Evolutionary conservation across 1,140 invertebrate species (phyloP), one percentile per base, ranked within the genome.

Genomic region (Watersipora subatra): DNA sequence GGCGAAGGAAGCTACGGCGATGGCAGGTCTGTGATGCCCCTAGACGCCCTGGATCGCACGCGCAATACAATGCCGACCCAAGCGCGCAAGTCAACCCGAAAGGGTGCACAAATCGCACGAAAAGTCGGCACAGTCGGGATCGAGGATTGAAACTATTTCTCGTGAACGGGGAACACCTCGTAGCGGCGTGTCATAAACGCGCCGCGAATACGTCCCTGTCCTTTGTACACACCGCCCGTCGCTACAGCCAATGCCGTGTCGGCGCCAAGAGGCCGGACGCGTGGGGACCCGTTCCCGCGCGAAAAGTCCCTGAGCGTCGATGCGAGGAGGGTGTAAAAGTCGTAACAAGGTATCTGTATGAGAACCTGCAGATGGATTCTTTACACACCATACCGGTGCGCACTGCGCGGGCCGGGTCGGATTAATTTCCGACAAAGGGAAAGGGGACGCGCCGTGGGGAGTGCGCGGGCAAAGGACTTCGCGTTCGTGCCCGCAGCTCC

Each of bases 211-310:
- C 84, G 88, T 89, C 87, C 86, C 86, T 88, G 86, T 86, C 86
- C 86, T 87, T 88, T 89, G 87, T 89, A 88, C 87, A 89, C 87
- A 89, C 87, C 87, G 87, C 87, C 87, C 87, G 87, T 90, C 87
- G 87, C 87, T 89, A 88, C 86, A 88, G 88, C 87, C 87, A 87
- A 89, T 88, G 86, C 87, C 87, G 86, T 85, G 85, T 82, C 86
- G 86, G 85, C 86, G 86, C 80, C 86, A 88, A 85, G 84, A 82
- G 83, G 84, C 86, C 84, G 85, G 86, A 88, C 83, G 79, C 34
- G 34, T n/a, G 34, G 7, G 34, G 7, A 7, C 34, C 34, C 34
- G 34, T 7, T 7, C 34, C 7, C 34, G 34, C 34, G 34, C 34
- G 34, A 7, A n/a, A 7, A 7, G 34, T 46, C 34, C 34, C 34